Evolutionary conservation across 2,797 vertebrate species (phyloP).

Genomic region (Dryobates pubescens): DNA sequence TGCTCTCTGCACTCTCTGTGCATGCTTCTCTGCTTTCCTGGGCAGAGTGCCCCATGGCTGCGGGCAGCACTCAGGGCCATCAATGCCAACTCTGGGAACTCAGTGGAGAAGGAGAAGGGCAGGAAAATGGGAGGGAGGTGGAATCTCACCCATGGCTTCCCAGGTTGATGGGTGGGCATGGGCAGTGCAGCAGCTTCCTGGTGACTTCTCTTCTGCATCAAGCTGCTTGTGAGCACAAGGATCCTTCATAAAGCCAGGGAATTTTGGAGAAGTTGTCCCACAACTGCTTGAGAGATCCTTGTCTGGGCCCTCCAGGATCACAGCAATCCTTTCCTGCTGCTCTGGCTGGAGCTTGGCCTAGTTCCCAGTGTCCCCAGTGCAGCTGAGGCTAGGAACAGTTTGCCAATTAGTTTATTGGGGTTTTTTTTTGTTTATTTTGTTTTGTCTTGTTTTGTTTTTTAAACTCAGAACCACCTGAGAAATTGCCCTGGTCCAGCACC

Average conservation of each 20-base stretch:
- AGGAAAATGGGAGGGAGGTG: neutral
- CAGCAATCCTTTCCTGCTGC: neutral
- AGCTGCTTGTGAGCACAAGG: neutral
- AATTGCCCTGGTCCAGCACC: accelerated
- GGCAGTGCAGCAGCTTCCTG: neutral
- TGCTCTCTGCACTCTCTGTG: accelerated
- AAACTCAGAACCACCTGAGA: accelerated
- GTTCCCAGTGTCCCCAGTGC: accelerated
- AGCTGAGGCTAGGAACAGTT: neutral
- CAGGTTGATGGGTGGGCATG: too few species aligned
- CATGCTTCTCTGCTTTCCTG: too few species aligned
- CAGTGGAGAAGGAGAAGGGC: accelerated
- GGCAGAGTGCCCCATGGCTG: accelerated
- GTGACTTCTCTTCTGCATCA: accelerated
- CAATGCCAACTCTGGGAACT: neutral
- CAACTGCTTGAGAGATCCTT: neutral
- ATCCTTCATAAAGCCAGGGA: neutral
- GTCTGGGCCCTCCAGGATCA: accelerated
- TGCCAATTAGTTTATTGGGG: neutral
- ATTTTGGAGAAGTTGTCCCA: neutral
- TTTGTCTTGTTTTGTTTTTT: neutral
- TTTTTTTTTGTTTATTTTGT: too few species aligned
- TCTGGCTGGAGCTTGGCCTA: accelerated
- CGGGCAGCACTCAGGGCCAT: accelerated
- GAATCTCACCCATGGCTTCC: neutral